phyloP scores from a whole-genome alignment of 2,888 invertebrate species.

The Saturnia pavonia region DNA sequence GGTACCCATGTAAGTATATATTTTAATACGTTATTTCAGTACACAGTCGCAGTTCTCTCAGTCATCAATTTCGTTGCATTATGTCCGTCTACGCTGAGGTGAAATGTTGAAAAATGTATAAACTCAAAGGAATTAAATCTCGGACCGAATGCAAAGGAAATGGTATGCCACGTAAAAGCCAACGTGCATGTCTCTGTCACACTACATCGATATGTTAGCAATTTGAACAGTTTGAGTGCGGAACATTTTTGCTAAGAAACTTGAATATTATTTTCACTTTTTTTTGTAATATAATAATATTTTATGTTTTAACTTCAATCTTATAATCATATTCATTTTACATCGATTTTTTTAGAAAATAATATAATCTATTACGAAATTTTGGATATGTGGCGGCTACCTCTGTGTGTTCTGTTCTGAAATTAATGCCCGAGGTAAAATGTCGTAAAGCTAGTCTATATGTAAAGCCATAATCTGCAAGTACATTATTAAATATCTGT shows the following conservation, averaged over 20 bases:
- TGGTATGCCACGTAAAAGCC: constrained; percentile 39
- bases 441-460: no score
- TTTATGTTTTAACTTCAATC: neutral
- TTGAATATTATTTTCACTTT: neutral
- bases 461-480: no score
- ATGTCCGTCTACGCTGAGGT: constrained; percentile 26
- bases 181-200: constrained; percentile 30
- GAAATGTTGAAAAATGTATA: constrained; percentile 41
- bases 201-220: neutral
- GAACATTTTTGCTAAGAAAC: neutral
- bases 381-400: no score
- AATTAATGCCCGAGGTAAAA: no score
- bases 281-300: neutral
- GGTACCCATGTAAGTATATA: neutral
- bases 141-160: constrained; percentile 39
- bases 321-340: neutral
- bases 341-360: no score
- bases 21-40: neutral
- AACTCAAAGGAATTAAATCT: constrained; percentile 36
- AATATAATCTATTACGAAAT: no score
- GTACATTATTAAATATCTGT: no score
- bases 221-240: neutral
- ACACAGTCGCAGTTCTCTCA: neutral
- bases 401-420: no score
- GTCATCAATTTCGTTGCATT: constrained; percentile 26